Evolutionary conservation across 2,113 vertebrate species (phyloP).

Genomic region (Bambusicola thoracicus): DNA sequence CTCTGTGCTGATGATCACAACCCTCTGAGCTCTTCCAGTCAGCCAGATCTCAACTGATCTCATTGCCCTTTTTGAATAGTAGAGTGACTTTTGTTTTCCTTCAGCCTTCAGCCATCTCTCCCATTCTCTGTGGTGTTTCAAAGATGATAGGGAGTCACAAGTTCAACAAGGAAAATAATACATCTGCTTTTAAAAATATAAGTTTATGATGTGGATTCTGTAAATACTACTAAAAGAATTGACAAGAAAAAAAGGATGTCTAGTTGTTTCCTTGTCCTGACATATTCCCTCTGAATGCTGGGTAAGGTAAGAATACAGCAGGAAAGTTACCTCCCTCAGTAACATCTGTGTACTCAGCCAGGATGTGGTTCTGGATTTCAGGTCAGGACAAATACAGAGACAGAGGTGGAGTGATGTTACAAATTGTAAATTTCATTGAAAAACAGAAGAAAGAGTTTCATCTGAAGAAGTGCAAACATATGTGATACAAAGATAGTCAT

Average conservation of each 20-base stretch:
- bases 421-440: not conserved
- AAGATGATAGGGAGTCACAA: not conserved
- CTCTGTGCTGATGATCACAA: no score
- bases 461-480: not conserved
- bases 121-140: no score
- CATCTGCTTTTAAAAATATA: not conserved
- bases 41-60: no score
- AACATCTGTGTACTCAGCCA: not conserved
- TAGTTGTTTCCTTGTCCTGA: not conserved
- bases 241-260: not conserved
- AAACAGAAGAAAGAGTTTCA: not conserved
- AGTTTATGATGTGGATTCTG: not conserved
- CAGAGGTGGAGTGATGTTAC: not conserved
- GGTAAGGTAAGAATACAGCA: not conserved
- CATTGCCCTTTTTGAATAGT: no score
- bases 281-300: not conserved
- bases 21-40: no score
- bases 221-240: not conserved
- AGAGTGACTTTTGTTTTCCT: no score
- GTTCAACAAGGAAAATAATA: not conserved
- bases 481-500: not conserved
- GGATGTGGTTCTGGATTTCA: not conserved
- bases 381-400: accelerated
- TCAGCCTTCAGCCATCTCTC: no score
- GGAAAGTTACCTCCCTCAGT: not conserved